Evolutionary conservation across 2,797 vertebrate species (phyloP).

Genomic region (Acanthis flammea): DNA sequence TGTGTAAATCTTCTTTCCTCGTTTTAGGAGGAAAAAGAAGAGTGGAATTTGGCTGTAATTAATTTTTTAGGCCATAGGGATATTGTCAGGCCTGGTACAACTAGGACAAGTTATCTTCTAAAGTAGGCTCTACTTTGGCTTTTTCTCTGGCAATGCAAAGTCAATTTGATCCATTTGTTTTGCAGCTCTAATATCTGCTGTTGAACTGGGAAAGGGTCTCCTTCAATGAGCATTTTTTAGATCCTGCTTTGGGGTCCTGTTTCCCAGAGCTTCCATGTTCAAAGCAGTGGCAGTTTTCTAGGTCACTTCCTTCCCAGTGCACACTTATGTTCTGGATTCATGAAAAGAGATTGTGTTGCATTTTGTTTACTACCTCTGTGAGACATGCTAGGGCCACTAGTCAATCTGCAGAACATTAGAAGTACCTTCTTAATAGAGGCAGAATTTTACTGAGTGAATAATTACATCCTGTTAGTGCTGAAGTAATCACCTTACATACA

Average conservation of each 20-base stretch:
- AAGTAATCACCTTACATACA: constrained; percentile 42
- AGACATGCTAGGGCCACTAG: neutral
- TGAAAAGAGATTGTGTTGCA: neutral
- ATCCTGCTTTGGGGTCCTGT: neutral
- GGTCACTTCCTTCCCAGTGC: neutral
- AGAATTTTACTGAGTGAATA: constrained; percentile 54
- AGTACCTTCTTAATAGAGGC: neutral
- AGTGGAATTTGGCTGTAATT: neutral
- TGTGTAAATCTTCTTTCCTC: neutral
- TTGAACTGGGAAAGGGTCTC: neutral
- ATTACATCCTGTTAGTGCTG: constrained; percentile 23
- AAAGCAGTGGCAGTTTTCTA: neutral
- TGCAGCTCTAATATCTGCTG: fast-evolving
- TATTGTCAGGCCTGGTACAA: neutral
- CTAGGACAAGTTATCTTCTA: neutral
- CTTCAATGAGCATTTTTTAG: neutral
- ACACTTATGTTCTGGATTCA: neutral
- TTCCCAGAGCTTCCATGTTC: neutral
- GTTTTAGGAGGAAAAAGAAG: neutral
- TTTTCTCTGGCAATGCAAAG: neutral
- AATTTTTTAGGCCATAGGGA: neutral
- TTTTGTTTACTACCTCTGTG: constrained; percentile 38
- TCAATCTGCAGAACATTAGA: constrained; percentile 15
- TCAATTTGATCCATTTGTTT: neutral
- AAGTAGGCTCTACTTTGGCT: neutral